Evolutionary conservation across 2,113 vertebrate genomes (phyloP).

Genomic region (Rhizomys pruinosus): DNA sequence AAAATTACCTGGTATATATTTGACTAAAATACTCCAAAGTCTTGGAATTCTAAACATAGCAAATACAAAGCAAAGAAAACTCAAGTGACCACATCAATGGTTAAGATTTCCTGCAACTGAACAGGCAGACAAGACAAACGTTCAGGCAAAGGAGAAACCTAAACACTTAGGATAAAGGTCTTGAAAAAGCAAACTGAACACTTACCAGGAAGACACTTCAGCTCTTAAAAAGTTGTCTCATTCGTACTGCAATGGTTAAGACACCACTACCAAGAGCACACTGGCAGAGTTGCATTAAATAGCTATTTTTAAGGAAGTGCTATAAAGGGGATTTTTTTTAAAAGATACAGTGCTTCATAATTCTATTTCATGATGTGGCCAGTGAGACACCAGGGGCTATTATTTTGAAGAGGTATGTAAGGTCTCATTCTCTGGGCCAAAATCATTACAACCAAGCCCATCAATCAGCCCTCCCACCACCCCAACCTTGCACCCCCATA

Average conservation of each 20-base stretch:
- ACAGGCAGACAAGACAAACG: not conserved
- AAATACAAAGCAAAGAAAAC: not conserved
- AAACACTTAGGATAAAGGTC: not conserved
- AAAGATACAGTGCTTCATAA: conserved; percentile 81
- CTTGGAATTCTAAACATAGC: not conserved
- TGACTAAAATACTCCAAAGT: not conserved
- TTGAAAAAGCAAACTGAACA: conserved; percentile 47
- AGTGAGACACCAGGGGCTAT: conserved; percentile 45
- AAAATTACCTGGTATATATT: not conserved
- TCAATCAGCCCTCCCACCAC: not conserved
- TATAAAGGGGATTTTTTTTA: conserved; percentile 86
- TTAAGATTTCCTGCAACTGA: not conserved
- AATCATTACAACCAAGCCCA: not conserved
- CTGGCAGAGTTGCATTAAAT: conserved; percentile 85
- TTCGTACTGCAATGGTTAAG: conserved; percentile 57
- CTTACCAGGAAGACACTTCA: conserved; percentile 82
- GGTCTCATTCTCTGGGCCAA: conserved; percentile 21
- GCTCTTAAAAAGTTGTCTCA: conserved; percentile 51
- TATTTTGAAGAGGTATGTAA: conserved; percentile 74
- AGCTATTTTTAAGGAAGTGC: conserved; percentile 89
- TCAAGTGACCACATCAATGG: not conserved
- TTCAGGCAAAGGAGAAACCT: not conserved
- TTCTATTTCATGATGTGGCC: conserved; percentile 5
- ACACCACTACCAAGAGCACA: conserved; percentile 70
- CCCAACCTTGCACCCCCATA: no score